Conservation (phyloP, 2,888 invertebrate genomes). For the Eucriotettix oculatus region DNA sequence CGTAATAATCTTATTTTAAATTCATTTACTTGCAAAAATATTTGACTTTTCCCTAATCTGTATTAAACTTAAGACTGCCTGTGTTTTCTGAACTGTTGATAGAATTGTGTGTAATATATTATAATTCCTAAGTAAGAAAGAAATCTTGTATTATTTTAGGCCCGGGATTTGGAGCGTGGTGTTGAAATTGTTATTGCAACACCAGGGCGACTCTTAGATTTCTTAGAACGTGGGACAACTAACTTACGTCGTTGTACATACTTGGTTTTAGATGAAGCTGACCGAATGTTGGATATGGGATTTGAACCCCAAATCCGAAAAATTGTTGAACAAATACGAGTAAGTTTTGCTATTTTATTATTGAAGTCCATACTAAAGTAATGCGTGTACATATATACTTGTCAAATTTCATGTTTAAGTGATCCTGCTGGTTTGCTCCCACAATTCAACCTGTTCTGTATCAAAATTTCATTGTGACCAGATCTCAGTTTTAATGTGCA, state of each 20-base stretch:
- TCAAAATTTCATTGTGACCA: too few species aligned
- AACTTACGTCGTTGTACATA: slow-evolving; percentile 79
- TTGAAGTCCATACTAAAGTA: too few species aligned
- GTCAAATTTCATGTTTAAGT: too few species aligned
- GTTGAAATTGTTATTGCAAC: slow-evolving; percentile 93
- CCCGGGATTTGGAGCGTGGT: slow-evolving; percentile 72
- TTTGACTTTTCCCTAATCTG: too few species aligned
- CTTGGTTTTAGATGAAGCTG: slow-evolving; percentile 87
- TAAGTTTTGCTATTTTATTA: slow-evolving; percentile 16
- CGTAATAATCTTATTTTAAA: too few species aligned
- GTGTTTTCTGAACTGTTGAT: too few species aligned
- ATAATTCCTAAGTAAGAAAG: too few species aligned
- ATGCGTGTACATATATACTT: too few species aligned
- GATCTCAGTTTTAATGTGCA: too few species aligned
- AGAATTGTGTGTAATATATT: too few species aligned
- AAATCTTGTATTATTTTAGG: slow-evolving; percentile 38
- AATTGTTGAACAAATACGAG: slow-evolving; percentile 81
- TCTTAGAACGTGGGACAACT: slow-evolving; percentile 75
- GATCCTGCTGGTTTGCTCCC: not conserved
- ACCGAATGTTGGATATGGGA: slow-evolving; percentile 96
- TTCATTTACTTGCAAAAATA: too few species aligned
- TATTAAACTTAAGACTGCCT: too few species aligned
- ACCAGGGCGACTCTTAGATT: slow-evolving; percentile 85
- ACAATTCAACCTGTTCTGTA: not conserved
- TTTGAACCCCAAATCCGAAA: slow-evolving; percentile 94